Base-by-base conservation (phyloP, 2,113 vertebrate species). In the Bettongia penicillata region DNA sequence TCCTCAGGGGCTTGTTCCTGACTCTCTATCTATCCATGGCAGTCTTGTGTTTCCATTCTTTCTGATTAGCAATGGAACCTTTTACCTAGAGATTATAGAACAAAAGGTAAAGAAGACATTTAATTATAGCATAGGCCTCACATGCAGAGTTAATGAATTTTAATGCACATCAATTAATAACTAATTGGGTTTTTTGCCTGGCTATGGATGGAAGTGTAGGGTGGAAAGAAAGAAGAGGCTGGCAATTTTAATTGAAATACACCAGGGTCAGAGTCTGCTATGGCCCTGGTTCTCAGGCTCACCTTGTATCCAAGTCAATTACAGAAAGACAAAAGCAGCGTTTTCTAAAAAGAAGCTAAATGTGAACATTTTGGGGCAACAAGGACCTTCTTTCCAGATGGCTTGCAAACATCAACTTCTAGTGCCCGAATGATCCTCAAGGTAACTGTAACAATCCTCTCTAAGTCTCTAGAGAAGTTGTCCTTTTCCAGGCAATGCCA, bases 131-230 rank as follows among this genome's bases (percentile, higher is more conserved):
- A 97, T 97, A 98, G 98, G 98, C 98, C 98, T 99, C 98, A 98
- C 98, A 98, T 97, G 98, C 97, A 97, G 97, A 98, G 98, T 99
- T 99, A 99, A 99, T 99, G 98, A 99, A 99, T 99, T 99, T 99
- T 99, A 99, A 99, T 99, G 91, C 98, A 98, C 97, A 98, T 99
- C 98, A 99, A 99, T 99, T 99, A 99, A 98, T 99, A 99, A 98
- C 98, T 99, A 99, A 99, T 99, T 99, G 98, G 97, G 98, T 99
- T 99, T 98, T 98, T 99, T 31, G 96, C 96, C 96, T 98, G 50
- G 91, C 97, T 97, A 94, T 97, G 97, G 97, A 96, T 96, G 95
- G 95, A 98, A 90, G 96, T 94, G 51, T 95, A 95, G 96, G 94
- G 93, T 96, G 43, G 90, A 94, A 90, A 95, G 94, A 97, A 96